Conservation (phyloP, 2,888 invertebrate genomes). For the Sisyra nigra region DNA sequence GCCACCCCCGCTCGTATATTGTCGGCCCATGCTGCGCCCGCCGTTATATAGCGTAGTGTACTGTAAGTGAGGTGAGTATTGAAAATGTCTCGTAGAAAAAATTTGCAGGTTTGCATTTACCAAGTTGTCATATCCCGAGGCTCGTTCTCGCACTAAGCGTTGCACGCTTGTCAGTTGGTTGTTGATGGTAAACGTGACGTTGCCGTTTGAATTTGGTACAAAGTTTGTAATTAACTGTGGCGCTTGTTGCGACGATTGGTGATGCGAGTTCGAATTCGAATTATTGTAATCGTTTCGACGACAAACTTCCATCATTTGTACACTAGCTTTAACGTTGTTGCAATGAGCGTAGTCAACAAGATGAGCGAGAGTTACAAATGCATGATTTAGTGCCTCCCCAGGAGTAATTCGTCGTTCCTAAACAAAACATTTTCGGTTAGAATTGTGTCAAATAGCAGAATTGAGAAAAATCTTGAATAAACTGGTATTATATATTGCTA, state of each 20-base stretch:
- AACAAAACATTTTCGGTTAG: conserved; percentile 9
- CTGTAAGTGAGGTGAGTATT: not conserved
- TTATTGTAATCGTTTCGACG: conserved; percentile 32
- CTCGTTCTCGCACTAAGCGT: conserved; percentile 50
- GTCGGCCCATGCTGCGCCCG: conserved; percentile 48
- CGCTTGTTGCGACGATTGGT: conserved; percentile 30
- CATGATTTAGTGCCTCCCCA: conserved; percentile 87
- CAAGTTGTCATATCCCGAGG: conserved; percentile 63
- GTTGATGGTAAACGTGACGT: conserved; percentile 88
- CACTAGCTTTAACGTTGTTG: conserved; percentile 91
- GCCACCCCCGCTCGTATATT: conserved; percentile 41
- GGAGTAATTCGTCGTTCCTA: conserved; percentile 91
- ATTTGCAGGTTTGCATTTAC: conserved; percentile 24
- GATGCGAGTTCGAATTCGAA: conserved; percentile 27
- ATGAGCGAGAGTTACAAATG: conserved; percentile 85
- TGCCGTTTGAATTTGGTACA: conserved; percentile 60
- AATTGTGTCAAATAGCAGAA: not conserved
- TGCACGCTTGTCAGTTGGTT: conserved; percentile 68
- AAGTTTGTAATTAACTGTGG: conserved; percentile 55
- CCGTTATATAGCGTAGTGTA: conserved; percentile 44
- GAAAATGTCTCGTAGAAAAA: not conserved
- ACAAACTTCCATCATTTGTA: conserved; percentile 92
- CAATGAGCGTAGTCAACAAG: conserved; percentile 93
- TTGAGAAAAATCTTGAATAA: not conserved
- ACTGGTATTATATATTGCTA: conserved; percentile 33